Conservation (phyloP, 2,888 invertebrate genomes). For the Steinernema scapterisci region DNA sequence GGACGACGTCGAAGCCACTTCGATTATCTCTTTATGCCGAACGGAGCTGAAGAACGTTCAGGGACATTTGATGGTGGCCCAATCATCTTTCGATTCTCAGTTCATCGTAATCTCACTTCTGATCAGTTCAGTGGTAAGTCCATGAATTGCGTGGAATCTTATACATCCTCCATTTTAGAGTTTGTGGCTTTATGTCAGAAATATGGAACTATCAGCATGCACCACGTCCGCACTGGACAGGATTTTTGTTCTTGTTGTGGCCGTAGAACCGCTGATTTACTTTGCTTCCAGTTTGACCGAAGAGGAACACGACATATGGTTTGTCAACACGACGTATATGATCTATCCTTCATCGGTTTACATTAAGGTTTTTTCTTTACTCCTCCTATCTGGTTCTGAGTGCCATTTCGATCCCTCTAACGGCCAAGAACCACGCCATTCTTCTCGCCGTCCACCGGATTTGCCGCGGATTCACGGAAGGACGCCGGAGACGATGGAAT, state of each 20-base stretch:
- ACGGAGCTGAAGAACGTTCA: not conserved
- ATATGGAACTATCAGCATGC: too few species aligned
- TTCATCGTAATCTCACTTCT: not conserved
- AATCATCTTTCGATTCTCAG: not conserved
- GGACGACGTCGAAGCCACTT: too few species aligned
- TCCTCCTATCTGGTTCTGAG: not conserved
- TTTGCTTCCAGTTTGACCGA: constrained; percentile 60
- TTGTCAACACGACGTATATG: not conserved
- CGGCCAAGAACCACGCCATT: constrained; percentile 1
- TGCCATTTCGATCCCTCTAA: not conserved
- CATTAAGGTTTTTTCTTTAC: constrained; percentile 3
- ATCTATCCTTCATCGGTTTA: not conserved
- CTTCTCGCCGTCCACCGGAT: constrained; percentile 47
- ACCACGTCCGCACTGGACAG: not conserved
- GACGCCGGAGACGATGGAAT: constrained; percentile 51
- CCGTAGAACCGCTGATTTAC: constrained; percentile 39
- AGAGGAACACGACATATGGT: constrained; percentile 65
- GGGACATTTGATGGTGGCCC: not conserved
- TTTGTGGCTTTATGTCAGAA: too few species aligned
- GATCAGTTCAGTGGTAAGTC: not conserved
- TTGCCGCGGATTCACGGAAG: constrained; percentile 41
- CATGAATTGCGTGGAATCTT: too few species aligned
- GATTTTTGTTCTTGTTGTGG: constrained; percentile 13
- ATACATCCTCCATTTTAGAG: not conserved
- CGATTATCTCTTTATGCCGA: not conserved